Base-by-base conservation (phyloP, 2,888 invertebrate genomes). In the Blastobasis lacticolella region DNA sequence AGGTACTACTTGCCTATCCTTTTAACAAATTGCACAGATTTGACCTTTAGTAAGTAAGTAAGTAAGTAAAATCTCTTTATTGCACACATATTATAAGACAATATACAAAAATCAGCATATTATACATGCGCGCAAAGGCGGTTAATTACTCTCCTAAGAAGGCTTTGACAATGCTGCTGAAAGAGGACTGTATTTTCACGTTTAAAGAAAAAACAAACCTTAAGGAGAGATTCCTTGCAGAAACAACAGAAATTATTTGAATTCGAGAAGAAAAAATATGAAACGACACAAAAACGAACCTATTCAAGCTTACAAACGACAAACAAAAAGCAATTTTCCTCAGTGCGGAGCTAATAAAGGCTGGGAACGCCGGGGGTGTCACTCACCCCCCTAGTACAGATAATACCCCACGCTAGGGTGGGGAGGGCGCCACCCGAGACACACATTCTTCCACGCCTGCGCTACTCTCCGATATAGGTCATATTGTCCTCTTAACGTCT, bases 361-460 rank as follows among this genome's bases (percentile, higher is more conserved):
- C 66, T 58, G 56, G 52, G 46, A 62, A 57, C 50, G 55, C 54
- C 45, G 53, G 66, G 68, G 62, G 50, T 48, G 56, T 40, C 62
- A 23, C 67, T 52, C 64, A 59, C 56, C 58, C 69, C 64, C 63
- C 51, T n/a, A 59, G 48, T 49, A 45, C 53, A 71, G 71, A 76
- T 75, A 74, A 74, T 73, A 69, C 73, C 70, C 73, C 73, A 60
- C 68, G 56, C 50, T 53, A 51, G 53, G 55, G 47, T 10, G 59
- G 61, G 62, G 61, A 61, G 61, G 71, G 60, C 57, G 59, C 56
- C 52, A 59, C 71, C 76, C 73, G 73, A 77, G 75, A 75, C 78
- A 78, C 64, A 81, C 71, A 80, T 81, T 79, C 80, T 74, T 75
- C 70, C 74, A 83, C 82, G 81, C 83, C 72, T 81, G 82, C 82